Evolutionary conservation across 2,888 invertebrate genomes (phyloP).

Genomic region (Falcaria lacertinaria): DNA sequence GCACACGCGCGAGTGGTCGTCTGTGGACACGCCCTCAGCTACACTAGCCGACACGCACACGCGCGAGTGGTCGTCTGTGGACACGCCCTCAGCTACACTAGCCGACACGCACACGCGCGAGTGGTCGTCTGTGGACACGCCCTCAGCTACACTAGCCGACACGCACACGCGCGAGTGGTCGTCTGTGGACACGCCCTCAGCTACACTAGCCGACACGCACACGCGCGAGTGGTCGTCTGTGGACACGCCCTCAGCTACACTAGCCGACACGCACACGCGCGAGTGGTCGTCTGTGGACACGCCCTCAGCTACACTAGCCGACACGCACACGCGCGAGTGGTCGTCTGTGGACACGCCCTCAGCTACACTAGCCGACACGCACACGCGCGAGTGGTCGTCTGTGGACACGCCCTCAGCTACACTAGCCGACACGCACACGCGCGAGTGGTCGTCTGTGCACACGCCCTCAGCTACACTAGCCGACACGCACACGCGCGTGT

Average conservation of each 20-base stretch:
- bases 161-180: neutral
- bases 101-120: neutral
- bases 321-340: neutral
- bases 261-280: neutral
- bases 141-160: neutral
- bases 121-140: slow-evolving; percentile 80
- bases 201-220: neutral
- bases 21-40: slow-evolving; percentile 58
- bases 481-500: neutral
- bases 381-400: slow-evolving; percentile 78
- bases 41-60: neutral
- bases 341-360: slow-evolving; percentile 75
- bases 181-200: slow-evolving; percentile 72
- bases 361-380: neutral
- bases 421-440: slow-evolving; percentile 88
- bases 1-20: slow-evolving; percentile 49
- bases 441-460: slow-evolving; percentile 90
- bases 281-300: slow-evolving; percentile 80
- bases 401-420: slow-evolving; percentile 21
- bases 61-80: slow-evolving; percentile 80
- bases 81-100: slow-evolving; percentile 7
- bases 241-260: slow-evolving; percentile 17
- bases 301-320: neutral
- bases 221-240: slow-evolving; percentile 79
- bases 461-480: slow-evolving; percentile 4